Evolutionary conservation across 2,888 invertebrate species (phyloP), one percentile per base, ranked within the genome.

Genomic region (Drosophila fulvimacula): DNA sequence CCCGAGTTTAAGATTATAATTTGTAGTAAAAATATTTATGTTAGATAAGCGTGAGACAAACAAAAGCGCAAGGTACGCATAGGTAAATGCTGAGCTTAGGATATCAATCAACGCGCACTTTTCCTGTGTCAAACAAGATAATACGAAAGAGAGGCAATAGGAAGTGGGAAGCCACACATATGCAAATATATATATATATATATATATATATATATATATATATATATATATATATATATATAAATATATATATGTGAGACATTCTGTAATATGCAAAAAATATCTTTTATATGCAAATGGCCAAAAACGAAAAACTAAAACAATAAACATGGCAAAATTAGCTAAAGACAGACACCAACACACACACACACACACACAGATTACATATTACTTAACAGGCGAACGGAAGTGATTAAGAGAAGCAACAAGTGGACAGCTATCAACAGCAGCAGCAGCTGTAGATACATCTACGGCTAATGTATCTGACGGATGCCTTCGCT

Each of bases 371-470:
- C 42, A 42, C 13, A 13, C 5, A 13, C 41, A 42, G 13, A 42
- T 42, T 21, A 15, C 21, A 42, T 72, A 83, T 83, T 83, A 83
- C 83, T 75, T 69, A 83, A 83, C 81, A 62, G 58, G 55, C 69
- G 81, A 88, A 77, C 88, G 82, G 88, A 83, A 88, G 82, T 82
- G 77, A 88, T 83, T 88, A 83, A 70, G 83, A 77, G 72, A 69
- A 65, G 69, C 83, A 68, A 61, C 78, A 76, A 75, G 65, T 78
- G 59, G 57, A 57, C 62, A 64, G 63, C 51, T 34, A 49, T 41
- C 62, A 70, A 34, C 64, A 56, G 34, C 46, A 27, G 30, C 30
- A 3, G 32, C 48, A 48, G 30, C 48, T 48, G 32, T 32, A 48
- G 30, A 30, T 48, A 61, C 61, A 61, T 55, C 34, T 59, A 53